These are phyloP conservation scores for Epiblema foenella DNA, from an alignment of 2,888 invertebrate genomes.

Conservation along the genomic window DNA sequence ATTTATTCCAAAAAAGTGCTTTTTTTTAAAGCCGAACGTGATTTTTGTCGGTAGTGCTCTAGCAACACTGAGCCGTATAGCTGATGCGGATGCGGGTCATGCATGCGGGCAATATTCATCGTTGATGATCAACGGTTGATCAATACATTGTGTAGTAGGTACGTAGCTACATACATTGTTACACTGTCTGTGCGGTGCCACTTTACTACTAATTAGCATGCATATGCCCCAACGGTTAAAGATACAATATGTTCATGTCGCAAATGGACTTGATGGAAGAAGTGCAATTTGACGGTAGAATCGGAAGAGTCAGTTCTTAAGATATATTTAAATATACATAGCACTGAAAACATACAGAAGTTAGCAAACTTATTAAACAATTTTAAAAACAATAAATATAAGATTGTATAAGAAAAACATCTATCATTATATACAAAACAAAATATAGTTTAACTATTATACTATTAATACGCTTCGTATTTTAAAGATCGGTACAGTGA, in stretches of 20 bases:
- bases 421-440: slow-evolving; percentile 37
- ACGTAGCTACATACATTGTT: not conserved
- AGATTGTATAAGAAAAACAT: slow-evolving; percentile 32
- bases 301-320: slow-evolving; percentile 21
- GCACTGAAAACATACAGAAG: slow-evolving; percentile 4
- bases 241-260: not conserved
- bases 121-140: too few relatives aligned
- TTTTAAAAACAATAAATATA: slow-evolving; percentile 34
- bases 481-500: slow-evolving; percentile 39
- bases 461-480: slow-evolving; percentile 22
- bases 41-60: too few relatives aligned
- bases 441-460: slow-evolving; percentile 37
- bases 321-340: slow-evolving; percentile 18
- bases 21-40: too few relatives aligned
- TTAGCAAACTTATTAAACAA: slow-evolving; percentile 12
- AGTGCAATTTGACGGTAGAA: slow-evolving; percentile 1
- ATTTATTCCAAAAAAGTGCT: too few relatives aligned
- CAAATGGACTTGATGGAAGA: not conserved
- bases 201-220: slow-evolving; percentile 28
- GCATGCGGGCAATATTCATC: slow-evolving; percentile 25
- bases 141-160: slow-evolving; percentile 19
- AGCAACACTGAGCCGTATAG: not conserved
- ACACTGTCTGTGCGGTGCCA: not conserved
- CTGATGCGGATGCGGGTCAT: slow-evolving; percentile 27
- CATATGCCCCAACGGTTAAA: not conserved